Conservation (phyloP, 2,797 vertebrate genomes). For the Prunella strophiata region DNA sequence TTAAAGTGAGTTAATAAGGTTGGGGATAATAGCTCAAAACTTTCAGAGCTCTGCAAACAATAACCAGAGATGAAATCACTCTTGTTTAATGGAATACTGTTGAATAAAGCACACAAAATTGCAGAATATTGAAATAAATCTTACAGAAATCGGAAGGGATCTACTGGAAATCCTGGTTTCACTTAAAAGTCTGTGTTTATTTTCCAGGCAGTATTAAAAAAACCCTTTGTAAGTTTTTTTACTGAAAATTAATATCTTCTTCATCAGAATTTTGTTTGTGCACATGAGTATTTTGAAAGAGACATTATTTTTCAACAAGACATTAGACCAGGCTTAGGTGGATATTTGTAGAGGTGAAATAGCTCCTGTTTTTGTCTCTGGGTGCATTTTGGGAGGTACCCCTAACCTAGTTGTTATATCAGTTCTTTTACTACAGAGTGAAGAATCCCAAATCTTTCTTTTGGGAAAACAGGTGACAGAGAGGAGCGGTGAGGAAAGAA, state of each 20-base stretch:
- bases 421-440: neutral
- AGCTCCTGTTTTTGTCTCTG: neutral
- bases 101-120: neutral
- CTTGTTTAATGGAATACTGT: neutral
- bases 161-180: neutral
- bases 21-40: neutral
- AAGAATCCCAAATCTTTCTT: neutral
- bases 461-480: neutral
- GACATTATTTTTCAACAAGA: neutral
- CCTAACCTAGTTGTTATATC: neutral
- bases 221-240: neutral
- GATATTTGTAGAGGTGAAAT: neutral
- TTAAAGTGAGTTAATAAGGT: neutral
- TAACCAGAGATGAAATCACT: neutral
- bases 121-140: neutral
- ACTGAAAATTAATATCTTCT: neutral
- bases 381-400: neutral
- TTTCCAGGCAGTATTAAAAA: neutral
- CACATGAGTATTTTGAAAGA: neutral
- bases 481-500: neutral
- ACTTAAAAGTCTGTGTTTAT: neutral
- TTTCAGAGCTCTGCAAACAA: neutral
- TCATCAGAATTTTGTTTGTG: neutral
- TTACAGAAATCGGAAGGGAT: neutral
- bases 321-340: neutral